Evolutionary conservation across 2,797 vertebrate species (phyloP).

Genomic region (Poecile montanus): DNA sequence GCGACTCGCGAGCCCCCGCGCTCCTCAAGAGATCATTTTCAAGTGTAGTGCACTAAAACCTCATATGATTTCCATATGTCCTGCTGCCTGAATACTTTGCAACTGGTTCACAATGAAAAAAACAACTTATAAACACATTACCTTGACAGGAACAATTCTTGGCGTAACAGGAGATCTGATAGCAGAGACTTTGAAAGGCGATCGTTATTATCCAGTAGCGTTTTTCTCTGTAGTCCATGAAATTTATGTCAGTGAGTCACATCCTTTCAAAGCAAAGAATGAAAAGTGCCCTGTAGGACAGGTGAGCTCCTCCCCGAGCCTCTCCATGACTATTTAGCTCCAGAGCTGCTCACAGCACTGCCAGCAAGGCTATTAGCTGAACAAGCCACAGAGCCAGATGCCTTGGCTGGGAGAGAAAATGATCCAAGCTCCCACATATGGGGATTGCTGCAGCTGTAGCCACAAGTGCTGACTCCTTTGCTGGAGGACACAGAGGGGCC

Average conservation of each 20-base stretch:
- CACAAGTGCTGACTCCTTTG: conserved; percentile 42
- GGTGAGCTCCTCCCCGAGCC: conserved; percentile 49
- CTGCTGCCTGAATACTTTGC: conserved; percentile 28
- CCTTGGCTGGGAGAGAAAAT: conserved; percentile 45
- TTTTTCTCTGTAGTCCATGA: neutral
- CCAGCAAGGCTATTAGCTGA: conserved; percentile 58
- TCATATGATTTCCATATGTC: conserved; percentile 59
- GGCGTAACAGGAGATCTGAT: neutral
- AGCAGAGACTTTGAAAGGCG: conserved; percentile 37
- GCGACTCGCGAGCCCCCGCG: fast-evolving
- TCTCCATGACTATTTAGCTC: neutral
- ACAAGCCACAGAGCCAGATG: conserved; percentile 61
- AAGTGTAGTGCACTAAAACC: conserved; percentile 8
- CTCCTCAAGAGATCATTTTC: neutral
- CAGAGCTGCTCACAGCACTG: conserved; percentile 30
- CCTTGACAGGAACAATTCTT: conserved; percentile 48
- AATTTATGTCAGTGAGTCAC: conserved; percentile 33
- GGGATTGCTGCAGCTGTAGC: conserved; percentile 42
- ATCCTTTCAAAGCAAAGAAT: conserved; percentile 7
- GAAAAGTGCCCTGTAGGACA: conserved; percentile 52
- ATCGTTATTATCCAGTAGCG: neutral
- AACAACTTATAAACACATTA: conserved; percentile 36
- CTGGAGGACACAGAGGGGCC: conserved; percentile 32
- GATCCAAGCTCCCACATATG: conserved; percentile 44
- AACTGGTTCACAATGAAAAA: neutral